A percentile compares a stretch with the other conserved stretches of the same genome.
Conservation (phyloP, 2,113 vertebrate genomes). For the Cheirogaleus medius region DNA sequence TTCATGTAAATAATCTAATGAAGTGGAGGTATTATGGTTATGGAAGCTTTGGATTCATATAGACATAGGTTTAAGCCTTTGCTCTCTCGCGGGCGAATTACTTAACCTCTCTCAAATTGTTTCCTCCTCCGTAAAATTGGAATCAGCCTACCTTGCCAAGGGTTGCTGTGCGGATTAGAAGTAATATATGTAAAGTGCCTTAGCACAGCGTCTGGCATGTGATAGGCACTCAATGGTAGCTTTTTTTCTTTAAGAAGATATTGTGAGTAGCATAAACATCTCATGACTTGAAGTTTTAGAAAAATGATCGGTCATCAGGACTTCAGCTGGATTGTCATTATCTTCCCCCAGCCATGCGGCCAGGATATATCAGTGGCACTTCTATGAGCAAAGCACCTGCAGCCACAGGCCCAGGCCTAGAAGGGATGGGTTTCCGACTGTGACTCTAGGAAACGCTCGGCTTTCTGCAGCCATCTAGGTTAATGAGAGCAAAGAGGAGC, state of each 20-base stretch:
- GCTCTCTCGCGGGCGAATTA: slow-evolving; percentile 49
- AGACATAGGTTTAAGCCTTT: slow-evolving; percentile 43
- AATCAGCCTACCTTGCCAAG: slow-evolving; percentile 62
- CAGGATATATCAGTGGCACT: not conserved
- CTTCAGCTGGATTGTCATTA: slow-evolving; percentile 16
- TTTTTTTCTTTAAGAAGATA: slow-evolving; percentile 21
- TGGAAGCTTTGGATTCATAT: slow-evolving; percentile 10
- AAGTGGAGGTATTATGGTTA: not conserved
- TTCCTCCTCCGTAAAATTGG: slow-evolving; percentile 68
- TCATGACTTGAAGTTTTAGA: not conserved
- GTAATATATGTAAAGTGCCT: slow-evolving; percentile 64
- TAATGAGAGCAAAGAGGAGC: slow-evolving; percentile 6
- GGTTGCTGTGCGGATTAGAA: slow-evolving; percentile 45
- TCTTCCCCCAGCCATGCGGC: not conserved
- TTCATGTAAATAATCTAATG: slow-evolving; percentile 56
- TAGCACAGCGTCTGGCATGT: not conserved
- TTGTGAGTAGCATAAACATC: slow-evolving; percentile 23
- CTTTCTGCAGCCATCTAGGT: not conserved
- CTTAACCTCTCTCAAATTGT: slow-evolving; percentile 71
- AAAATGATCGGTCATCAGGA: slow-evolving; percentile 38
- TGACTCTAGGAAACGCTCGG: not conserved
- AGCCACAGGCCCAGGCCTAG: not conserved
- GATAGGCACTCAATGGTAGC: not conserved
- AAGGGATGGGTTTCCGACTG: not conserved
- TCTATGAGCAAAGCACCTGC: not conserved